Conservation (phyloP, 2,797 vertebrate species). For the Pangasius macronema region DNA sequence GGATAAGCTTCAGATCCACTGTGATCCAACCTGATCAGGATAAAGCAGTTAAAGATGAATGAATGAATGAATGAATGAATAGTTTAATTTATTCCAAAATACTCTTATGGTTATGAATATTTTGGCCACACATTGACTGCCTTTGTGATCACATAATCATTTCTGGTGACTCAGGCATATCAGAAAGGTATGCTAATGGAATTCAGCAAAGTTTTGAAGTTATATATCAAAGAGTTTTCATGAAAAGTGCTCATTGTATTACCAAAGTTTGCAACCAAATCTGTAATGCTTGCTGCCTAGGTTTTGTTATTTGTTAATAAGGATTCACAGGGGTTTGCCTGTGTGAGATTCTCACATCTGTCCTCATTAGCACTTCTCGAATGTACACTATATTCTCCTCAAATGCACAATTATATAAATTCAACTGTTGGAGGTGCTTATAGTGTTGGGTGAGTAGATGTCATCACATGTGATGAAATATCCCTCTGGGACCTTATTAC, state of each 20-base stretch:
- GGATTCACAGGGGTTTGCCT: background rate
- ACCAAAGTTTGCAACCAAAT: background rate
- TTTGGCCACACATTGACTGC: background rate
- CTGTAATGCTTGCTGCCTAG: conserved; percentile 4
- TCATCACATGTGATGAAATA: conserved; percentile 5
- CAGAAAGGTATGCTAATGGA: conserved; percentile 61
- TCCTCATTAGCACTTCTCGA: background rate
- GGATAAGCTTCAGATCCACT: background rate
- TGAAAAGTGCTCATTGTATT: conserved; percentile 12
- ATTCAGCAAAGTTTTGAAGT: conserved; percentile 55
- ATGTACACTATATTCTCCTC: background rate
- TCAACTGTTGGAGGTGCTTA: background rate
- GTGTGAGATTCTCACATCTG: background rate
- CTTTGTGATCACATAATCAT: background rate
- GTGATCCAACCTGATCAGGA: background rate
- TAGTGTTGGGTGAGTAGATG: background rate
- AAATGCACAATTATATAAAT: background rate
- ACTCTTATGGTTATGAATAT: background rate
- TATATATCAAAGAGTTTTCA: conserved; percentile 11
- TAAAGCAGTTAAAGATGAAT: background rate
- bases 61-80: background rate
- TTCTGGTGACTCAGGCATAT: conserved; percentile 57
- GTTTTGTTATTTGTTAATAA: background rate
- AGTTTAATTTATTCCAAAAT: background rate
- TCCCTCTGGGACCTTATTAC: conserved; percentile 14